These are phyloP conservation scores for Clarias pachynema DNA, from an alignment of 2,797 vertebrate genomes.

Conservation along the genomic window DNA sequence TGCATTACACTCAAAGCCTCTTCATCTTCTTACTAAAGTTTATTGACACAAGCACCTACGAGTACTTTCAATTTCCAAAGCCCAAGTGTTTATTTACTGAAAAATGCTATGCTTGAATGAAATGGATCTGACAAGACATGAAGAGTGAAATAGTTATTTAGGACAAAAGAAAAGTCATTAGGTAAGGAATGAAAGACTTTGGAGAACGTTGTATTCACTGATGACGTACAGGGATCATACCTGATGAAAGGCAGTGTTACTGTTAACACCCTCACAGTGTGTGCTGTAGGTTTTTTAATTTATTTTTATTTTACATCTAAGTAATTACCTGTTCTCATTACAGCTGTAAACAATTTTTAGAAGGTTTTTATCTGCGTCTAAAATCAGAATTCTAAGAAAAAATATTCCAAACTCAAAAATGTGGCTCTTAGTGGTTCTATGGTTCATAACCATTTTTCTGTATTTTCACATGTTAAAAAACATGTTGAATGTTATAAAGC, in stretches of 20 bases:
- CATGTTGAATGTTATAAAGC: neutral
- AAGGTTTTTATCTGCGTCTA: too few relatives aligned
- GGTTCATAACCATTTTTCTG: too few relatives aligned
- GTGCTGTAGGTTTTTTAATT: neutral
- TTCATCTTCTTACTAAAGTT: conserved; percentile 1
- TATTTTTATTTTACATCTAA: too few relatives aligned
- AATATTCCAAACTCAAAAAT: too few relatives aligned
- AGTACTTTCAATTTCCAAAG: neutral
- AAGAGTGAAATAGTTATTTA: neutral
- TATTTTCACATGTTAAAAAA: neutral
- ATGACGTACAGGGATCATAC: neutral
- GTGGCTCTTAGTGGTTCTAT: too few relatives aligned
- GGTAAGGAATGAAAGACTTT: neutral
- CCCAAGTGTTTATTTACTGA: neutral
- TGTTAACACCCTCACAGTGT: neutral
- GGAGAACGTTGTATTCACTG: neutral
- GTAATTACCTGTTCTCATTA: too few relatives aligned
- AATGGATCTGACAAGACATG: neutral
- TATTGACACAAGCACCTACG: neutral
- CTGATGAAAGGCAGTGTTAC: neutral
- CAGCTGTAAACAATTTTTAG: too few relatives aligned
- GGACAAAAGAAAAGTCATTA: neutral
- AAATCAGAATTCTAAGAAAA: too few relatives aligned
- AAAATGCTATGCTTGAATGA: neutral
- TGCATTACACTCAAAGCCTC: neutral